Percentiles rank a stretch among this genome's conserved stretches.
Conservation (phyloP, 2,113 vertebrate genomes). For the Pseudolaguvia tuberculata region DNA sequence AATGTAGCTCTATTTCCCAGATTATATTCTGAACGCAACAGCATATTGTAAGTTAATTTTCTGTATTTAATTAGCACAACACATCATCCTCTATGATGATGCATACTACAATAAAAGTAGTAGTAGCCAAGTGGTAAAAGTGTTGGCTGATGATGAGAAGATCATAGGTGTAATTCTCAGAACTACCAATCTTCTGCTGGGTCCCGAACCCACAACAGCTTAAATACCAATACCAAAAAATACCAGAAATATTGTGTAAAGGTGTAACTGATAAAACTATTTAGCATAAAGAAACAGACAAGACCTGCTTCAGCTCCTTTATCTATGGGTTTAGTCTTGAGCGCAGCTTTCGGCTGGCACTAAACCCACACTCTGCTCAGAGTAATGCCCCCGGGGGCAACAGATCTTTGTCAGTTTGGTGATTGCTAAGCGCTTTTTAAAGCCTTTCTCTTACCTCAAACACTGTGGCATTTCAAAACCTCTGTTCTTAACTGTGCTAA, state of each 20-base stretch:
- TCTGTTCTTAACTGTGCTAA: slow-evolving; percentile 40
- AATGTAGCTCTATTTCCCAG: too few relatives aligned
- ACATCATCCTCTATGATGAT: too few relatives aligned
- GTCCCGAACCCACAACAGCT: too few relatives aligned
- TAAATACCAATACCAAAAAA: too few relatives aligned
- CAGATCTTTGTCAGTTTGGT: slow-evolving; percentile 38
- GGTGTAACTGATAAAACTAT: not conserved
- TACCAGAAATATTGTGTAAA: not conserved
- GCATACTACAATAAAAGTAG: too few relatives aligned
- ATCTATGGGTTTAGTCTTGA: slow-evolving; percentile 26
- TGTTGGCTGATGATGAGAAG: too few relatives aligned
- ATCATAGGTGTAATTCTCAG: too few relatives aligned
- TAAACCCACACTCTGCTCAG: not conserved
- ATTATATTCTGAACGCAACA: too few relatives aligned
- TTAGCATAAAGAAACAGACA: not conserved
- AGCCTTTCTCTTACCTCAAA: slow-evolving; percentile 26
- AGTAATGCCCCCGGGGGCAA: slow-evolving; percentile 43
- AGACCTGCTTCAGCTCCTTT: not conserved
- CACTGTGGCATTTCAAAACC: slow-evolving; percentile 39
- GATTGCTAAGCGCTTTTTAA: slow-evolving; percentile 46
- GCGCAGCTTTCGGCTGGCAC: slow-evolving; percentile 32
- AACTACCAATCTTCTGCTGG: too few relatives aligned
- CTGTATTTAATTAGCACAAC: too few relatives aligned
- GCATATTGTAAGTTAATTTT: too few relatives aligned
- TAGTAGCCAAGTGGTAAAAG: too few relatives aligned